Evolutionary conservation across 2,888 invertebrate species (phyloP).

Genomic region (Pelosia muscerda): DNA sequence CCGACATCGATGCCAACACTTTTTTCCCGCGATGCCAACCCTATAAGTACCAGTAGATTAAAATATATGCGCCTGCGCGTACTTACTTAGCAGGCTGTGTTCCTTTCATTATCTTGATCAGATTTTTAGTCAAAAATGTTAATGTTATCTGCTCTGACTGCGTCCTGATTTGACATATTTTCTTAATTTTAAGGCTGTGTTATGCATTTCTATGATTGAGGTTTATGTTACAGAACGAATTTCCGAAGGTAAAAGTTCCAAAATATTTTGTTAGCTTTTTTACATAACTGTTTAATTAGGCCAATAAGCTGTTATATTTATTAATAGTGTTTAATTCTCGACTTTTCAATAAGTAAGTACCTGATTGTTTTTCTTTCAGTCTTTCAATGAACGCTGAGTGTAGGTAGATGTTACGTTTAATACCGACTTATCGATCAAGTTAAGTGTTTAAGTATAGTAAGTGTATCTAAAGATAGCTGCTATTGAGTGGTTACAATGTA

Average conservation of each 20-base stretch:
- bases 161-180: background rate
- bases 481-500: slow-evolving; percentile 22
- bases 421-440: slow-evolving; percentile 43
- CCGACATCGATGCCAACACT: background rate
- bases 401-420: slow-evolving; percentile 28
- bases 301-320: slow-evolving; percentile 24
- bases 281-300: slow-evolving; percentile 9
- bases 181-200: slow-evolving; percentile 43
- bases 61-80: background rate
- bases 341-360: slow-evolving; percentile 43
- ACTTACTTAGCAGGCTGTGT: background rate
- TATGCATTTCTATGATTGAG: slow-evolving; percentile 42
- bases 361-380: slow-evolving; percentile 41
- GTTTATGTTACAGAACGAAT: slow-evolving; percentile 23
- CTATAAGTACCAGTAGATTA: background rate
- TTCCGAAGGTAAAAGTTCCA: slow-evolving; percentile 46
- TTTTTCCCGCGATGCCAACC: too few species aligned
- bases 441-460: slow-evolving; percentile 25
- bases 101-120: background rate
- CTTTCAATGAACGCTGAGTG: slow-evolving; percentile 23
- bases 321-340: slow-evolving; percentile 32
- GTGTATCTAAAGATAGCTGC: too few species aligned
- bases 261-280: slow-evolving; percentile 28
- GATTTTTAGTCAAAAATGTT: background rate
- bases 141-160: background rate